Evolutionary conservation across 2,113 vertebrate species (phyloP), one percentile per base, ranked within the genome.

Genomic region (Catharus bicknelli): DNA sequence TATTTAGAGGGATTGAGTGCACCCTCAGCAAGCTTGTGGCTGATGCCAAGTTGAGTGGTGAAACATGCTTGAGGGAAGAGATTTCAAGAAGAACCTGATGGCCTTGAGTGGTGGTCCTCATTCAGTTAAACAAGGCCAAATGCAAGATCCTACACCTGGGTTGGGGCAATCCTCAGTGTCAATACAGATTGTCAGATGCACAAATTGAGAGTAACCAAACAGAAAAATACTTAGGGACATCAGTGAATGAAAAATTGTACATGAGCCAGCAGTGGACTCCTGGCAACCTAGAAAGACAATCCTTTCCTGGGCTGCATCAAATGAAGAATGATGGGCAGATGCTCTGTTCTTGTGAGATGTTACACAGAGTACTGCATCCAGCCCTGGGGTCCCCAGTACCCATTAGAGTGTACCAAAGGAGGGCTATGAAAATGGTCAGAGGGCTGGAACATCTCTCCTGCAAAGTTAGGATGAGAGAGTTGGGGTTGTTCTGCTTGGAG

Each of bases 261-360:
- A 3, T 25, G 40, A 62, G 19, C 7, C n/a, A 55, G 2, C 40
- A 78, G 18, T 57, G 17, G 45, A 8, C 6, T 12, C 55, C 75
- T 57, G 38, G 50, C n/a, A 64, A 6, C 5, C 11, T 20, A 8
- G 32, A 69, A 77, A 63, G 12, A 8, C 13, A 63, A 4, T 20
- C 8, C 7, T 57, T 11, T 40, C 10, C 13, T 51, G 18, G 14
- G 4, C 7, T 48, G 2, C n/a, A n/a, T 20, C 40, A 34, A 87
- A 79, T 58, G 26, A 58, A 48, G 4, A 0, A 1, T 17, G 20
- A 10, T 10, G 4, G 47, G 23, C 4, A 75, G 21, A 27, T 77
- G 2, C 6, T 73, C 29, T 1, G 1, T 20, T 73, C 16, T 26
- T 0, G 0, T 64, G 23, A 59, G 16, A 21, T 25, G 2, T 6